phyloP scores from a whole-genome alignment of 2,888 invertebrate species.

The Halictus ligatus region DNA sequence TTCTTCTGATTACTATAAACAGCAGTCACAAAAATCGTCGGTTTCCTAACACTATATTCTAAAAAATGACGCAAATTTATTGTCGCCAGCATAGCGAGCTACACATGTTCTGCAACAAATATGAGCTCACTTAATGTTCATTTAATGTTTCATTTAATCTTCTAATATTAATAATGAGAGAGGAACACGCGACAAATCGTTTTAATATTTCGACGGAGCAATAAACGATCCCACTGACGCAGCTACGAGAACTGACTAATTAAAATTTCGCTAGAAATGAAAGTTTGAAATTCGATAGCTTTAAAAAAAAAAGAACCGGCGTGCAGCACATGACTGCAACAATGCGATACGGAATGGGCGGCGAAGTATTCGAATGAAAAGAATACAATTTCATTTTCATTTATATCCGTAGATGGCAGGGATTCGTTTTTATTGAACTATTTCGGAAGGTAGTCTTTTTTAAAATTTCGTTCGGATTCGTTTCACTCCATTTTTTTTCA shows the following conservation, averaged over 20 bases:
- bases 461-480: not conserved
- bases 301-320: not conserved
- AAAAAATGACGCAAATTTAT: not conserved
- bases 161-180: not conserved
- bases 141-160: not conserved
- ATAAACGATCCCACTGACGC: not conserved
- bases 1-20: not conserved
- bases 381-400: conserved; percentile 8
- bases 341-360: not conserved
- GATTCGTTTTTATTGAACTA: not conserved
- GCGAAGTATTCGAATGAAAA: conserved; percentile 7
- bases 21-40: not conserved
- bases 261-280: conserved; percentile 2
- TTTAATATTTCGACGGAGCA: not conserved
- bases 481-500: not conserved
- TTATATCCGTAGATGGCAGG: not conserved
- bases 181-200: not conserved
- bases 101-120: not conserved
- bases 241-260: not conserved
- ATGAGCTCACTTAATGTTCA: not conserved
- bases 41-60: not conserved
- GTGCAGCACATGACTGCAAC: not conserved
- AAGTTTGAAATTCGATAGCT: not conserved
- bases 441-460: not conserved
- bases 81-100: not conserved